Percentiles rank a stretch among this genome's conserved stretches.
These are phyloP conservation scores for Passer domesticus DNA, from an alignment of 2,113 vertebrate genomes.

Conservation along the genomic window DNA sequence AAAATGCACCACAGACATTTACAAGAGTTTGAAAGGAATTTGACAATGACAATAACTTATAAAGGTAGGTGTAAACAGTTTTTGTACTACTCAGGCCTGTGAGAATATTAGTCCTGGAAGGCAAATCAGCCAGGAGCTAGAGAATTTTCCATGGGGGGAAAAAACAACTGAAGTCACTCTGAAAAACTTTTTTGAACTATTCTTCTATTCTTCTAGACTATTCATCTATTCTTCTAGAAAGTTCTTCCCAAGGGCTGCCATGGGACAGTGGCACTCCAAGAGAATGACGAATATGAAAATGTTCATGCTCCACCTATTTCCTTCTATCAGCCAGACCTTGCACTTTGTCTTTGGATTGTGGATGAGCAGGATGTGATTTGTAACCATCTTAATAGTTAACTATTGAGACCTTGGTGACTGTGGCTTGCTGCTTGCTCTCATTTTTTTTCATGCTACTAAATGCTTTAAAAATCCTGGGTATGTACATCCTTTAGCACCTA, in stretches of 20 bases:
- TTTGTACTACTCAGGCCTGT: neutral
- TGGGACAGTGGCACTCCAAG: neutral
- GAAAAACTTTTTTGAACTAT: neutral
- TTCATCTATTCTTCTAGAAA: no score
- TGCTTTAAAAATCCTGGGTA: neutral
- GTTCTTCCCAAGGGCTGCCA: neutral
- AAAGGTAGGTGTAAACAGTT: neutral
- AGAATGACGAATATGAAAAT: neutral
- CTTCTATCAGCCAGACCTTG: neutral
- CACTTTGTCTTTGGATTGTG: neutral
- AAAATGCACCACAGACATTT: neutral
- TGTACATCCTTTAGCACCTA: neutral
- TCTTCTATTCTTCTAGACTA: neutral
- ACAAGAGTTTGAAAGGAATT: neutral
- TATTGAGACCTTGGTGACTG: neutral
- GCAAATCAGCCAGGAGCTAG: neutral
- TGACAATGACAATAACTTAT: neutral
- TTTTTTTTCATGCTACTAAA: neutral
- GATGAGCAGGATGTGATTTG: neutral
- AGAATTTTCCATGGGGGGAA: neutral
- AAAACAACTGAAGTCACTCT: neutral
- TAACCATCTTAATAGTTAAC: neutral
- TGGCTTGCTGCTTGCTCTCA: neutral
- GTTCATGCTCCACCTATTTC: neutral
- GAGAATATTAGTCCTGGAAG: neutral